Evolutionary conservation across 2,113 vertebrate species (phyloP), one percentile per base, ranked within the genome.

Genomic region (Taurulus bubalis): DNA sequence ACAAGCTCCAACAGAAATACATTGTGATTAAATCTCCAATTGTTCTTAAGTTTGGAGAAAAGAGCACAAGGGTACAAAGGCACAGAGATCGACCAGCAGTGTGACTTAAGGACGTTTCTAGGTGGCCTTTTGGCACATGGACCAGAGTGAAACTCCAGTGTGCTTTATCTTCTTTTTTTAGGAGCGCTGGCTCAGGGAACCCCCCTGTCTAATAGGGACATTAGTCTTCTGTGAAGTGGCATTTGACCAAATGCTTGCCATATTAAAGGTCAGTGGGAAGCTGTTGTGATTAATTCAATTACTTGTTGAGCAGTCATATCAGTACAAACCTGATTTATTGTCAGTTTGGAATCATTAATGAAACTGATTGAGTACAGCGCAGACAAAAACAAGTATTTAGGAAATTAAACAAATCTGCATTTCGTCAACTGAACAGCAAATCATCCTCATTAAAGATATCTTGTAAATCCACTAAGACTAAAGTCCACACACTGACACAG

Each of bases 251-350:
- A 80, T 75, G 69, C 60, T 76, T 72, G 82, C 26, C 72, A 67
- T 81, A 86, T 78, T 38, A 82, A 86, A 90, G 85, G 85, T 85
- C 79, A 66, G 30, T 24, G 9, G 64, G 66, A 64, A 82, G 45
- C 32, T 65, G 55, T 55, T 82, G 24, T 82, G 83, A 89, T 79
- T 55, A 77, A 80, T 74, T 79, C 47, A 83, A 89, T 86, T 71
- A 80, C 70, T 72, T 71, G 75, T 74, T 78, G 53, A 79, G 72
- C 71, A 73, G 51, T 58, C 38, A 5, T 71, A 79, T 71, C 67
- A 64, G 68, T 8, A 58, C 34, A 64, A 71, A 68, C 47, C 62
- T 80, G 55, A 86, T 77, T 84, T 26, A 71, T 74, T 76, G 69
- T 59, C 72, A 49, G 40, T 56, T 66, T 36, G 14, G 36, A 32